Conservation (phyloP, 2,888 invertebrate genomes). For the Sisyra terminalis region DNA sequence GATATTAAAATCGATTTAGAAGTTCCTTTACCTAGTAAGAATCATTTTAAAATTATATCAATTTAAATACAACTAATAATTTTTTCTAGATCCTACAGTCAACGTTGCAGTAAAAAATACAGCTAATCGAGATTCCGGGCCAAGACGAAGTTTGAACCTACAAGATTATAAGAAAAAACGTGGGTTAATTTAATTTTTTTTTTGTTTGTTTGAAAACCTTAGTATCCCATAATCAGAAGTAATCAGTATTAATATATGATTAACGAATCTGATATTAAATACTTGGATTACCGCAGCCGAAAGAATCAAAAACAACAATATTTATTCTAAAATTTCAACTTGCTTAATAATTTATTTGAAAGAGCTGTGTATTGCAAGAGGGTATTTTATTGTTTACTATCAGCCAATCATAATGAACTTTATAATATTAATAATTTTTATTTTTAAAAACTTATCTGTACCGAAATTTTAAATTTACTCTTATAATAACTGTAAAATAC, state of each 20-base stretch:
- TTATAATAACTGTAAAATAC: too few relatives aligned
- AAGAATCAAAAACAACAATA: not conserved
- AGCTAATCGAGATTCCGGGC: constrained; percentile 58
- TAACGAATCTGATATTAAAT: too few relatives aligned
- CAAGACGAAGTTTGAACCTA: constrained; percentile 70
- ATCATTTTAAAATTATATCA: constrained; percentile 4
- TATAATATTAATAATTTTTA: not conserved
- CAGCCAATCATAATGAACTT: not conserved
- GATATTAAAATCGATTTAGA: constrained; percentile 89
- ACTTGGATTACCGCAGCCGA: not conserved
- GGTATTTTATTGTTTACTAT: too few relatives aligned
- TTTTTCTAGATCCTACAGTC: constrained; percentile 27
- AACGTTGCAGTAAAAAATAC: constrained; percentile 59
- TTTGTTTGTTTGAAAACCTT: not conserved
- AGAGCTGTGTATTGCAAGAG: not conserved
- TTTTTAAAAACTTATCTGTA: not conserved
- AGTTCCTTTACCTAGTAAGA: constrained; percentile 62
- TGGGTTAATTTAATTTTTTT: constrained; percentile 53
- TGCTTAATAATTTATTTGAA: not conserved
- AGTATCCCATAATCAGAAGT: too few relatives aligned
- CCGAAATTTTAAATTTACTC: not conserved
- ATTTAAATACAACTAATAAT: not conserved
- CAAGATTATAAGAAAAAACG: constrained; percentile 89
- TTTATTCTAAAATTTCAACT: not conserved
- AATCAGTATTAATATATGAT: too few relatives aligned